Conservation (phyloP, 2,888 invertebrate genomes). For the Subacronicta megacephala region DNA sequence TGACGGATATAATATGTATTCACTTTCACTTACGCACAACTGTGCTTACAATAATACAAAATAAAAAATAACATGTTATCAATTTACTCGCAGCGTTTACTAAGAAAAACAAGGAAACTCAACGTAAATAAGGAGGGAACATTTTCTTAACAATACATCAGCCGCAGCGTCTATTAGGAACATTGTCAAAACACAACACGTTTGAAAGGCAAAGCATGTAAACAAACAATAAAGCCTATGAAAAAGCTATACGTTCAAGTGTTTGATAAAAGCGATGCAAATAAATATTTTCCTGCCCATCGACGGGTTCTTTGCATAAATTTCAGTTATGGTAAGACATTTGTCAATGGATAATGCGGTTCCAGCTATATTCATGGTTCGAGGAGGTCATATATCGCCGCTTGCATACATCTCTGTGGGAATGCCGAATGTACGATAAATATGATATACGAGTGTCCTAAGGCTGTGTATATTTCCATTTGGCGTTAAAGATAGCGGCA, state of each 20-base stretch:
- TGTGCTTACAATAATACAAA: slow-evolving; percentile 33
- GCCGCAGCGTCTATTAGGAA: slow-evolving; percentile 14
- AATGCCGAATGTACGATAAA: slow-evolving; percentile 53
- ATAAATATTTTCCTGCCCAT: slow-evolving; percentile 63
- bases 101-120: slow-evolving; percentile 42
- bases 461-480: slow-evolving; percentile 46
- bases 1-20: slow-evolving; percentile 29
- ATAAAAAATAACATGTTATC: slow-evolving; percentile 38
- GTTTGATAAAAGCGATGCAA: slow-evolving; percentile 56
- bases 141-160: slow-evolving; percentile 44
- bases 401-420: slow-evolving; percentile 54
- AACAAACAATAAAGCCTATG: slow-evolving; percentile 28
- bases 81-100: slow-evolving; percentile 37
- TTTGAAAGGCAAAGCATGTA: slow-evolving; percentile 36
- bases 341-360: slow-evolving; percentile 68
- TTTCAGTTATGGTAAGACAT: slow-evolving; percentile 68
- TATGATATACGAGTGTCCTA: slow-evolving; percentile 47
- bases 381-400: slow-evolving; percentile 47
- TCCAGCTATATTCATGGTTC: slow-evolving; percentile 59
- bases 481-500: slow-evolving; percentile 35
- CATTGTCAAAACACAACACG: slow-evolving; percentile 40
- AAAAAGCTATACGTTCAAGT: slow-evolving; percentile 51
- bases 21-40: slow-evolving; percentile 22
- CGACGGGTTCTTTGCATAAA: slow-evolving; percentile 64
- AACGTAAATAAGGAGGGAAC: slow-evolving; percentile 40